phyloP scores from a whole-genome alignment of 2,888 invertebrate genomes.

The Shargacucullia verbasci region DNA sequence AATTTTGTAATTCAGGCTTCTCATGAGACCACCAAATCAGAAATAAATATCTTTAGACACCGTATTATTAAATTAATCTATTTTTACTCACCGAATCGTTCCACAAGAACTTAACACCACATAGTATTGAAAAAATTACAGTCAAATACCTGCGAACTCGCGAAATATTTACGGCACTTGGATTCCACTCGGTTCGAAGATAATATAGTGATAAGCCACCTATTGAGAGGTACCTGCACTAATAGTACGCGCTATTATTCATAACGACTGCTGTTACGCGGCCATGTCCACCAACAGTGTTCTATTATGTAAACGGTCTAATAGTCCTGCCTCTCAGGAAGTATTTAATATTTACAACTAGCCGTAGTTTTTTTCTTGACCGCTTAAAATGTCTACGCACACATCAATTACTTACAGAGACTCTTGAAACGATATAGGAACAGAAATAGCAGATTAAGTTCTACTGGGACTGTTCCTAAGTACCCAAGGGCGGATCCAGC shows the following conservation, averaged over 20 bases:
- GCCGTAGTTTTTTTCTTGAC: constrained; percentile 31
- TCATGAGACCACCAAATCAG: not conserved
- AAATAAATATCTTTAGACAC: too few species aligned
- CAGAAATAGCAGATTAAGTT: too few species aligned
- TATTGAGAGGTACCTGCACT: constrained; percentile 20
- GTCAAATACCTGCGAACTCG: constrained; percentile 9
- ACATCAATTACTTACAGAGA: not conserved
- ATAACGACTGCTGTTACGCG: constrained; percentile 15
- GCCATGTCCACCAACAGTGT: constrained; percentile 20
- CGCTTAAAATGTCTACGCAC: constrained; percentile 11
- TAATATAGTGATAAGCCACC: constrained; percentile 36
- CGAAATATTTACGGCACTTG: constrained; percentile 31
- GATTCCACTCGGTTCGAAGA: constrained; percentile 32
- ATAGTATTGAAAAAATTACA: constrained; percentile 3
- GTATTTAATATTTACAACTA: constrained; percentile 21
- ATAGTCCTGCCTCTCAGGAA: constrained; percentile 26
- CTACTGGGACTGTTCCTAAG: too few species aligned
- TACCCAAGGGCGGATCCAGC: too few species aligned
- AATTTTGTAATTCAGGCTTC: too few species aligned
- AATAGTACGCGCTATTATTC: constrained; percentile 33
- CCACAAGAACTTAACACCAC: constrained; percentile 29
- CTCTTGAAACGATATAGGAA: not conserved
- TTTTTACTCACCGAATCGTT: constrained; percentile 1
- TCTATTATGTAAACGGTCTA: constrained; percentile 12
- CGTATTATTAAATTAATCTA: not conserved